Evolutionary conservation across 2,113 vertebrate genomes (phyloP).

Genomic region (Centropus bengalensis): DNA sequence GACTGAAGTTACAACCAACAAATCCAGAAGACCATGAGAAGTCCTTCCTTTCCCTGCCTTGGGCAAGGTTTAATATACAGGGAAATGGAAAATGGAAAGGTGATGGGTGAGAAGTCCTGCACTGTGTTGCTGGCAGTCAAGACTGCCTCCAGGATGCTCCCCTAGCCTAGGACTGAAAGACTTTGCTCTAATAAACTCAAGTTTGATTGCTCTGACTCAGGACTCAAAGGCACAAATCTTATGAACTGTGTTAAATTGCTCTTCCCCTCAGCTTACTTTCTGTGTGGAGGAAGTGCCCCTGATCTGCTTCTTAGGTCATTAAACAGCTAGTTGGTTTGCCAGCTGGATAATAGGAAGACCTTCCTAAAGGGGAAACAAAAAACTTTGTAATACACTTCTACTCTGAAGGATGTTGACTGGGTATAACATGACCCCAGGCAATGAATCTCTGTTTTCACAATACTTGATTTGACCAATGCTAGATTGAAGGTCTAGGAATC

Average conservation of each 20-base stretch:
- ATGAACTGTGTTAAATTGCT: conserved; percentile 1
- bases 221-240: conserved; percentile 4
- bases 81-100: neutral
- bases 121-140: neutral
- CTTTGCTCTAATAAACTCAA: conserved; percentile 12
- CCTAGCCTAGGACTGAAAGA: neutral
- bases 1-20: neutral
- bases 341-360: neutral
- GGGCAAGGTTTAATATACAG: neutral
- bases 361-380: neutral
- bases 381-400: neutral
- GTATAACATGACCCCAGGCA: neutral
- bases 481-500: neutral
- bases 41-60: neutral
- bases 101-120: neutral
- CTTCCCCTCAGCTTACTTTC: neutral
- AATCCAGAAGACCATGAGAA: neutral
- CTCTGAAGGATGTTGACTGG: neutral
- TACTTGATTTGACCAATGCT: neutral
- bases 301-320: neutral
- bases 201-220: conserved; percentile 16
- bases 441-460: neutral
- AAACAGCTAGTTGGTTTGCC: neutral
- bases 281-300: neutral
- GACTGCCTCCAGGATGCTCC: neutral